A percentile compares a stretch with the other conserved stretches of the same genome.
phyloP scores from a whole-genome alignment of 2,888 invertebrate genomes.

The Andrena dorsata region DNA sequence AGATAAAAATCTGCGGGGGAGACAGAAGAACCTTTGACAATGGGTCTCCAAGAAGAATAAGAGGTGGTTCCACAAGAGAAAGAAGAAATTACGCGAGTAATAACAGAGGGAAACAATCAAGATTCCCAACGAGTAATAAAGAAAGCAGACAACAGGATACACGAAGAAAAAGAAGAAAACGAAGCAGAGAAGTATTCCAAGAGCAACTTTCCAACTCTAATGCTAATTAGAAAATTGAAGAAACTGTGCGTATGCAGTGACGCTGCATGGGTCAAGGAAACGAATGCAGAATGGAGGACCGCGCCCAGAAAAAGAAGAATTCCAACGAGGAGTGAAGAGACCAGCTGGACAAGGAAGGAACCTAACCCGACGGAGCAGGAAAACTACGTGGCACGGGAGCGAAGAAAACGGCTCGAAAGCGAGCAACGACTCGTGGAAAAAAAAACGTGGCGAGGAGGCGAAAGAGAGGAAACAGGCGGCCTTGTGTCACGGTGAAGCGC shows the following conservation, averaged over 20 bases:
- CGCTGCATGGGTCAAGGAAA: no score
- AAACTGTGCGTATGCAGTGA: no score
- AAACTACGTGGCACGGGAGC: background rate
- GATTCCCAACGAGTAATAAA: no score
- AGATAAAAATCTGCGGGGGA: background rate
- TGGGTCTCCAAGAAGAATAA: background rate
- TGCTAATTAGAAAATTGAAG: no score
- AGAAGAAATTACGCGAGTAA: background rate
- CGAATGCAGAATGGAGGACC: no score
- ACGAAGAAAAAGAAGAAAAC: no score
- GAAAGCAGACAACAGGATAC: no score
- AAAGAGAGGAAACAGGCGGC: slow-evolving; percentile 37
- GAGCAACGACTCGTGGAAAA: background rate
- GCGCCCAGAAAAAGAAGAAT: no score
- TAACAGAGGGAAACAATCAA: background rate
- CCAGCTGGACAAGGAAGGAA: no score
- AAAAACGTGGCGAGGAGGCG: slow-evolving; percentile 6
- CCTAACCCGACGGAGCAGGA: background rate
- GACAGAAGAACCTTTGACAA: slow-evolving; percentile 11
- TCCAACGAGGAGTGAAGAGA: no score
- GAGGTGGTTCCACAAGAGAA: background rate
- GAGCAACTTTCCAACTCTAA: no score
- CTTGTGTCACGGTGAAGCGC: slow-evolving; percentile 65
- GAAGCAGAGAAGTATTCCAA: no score
- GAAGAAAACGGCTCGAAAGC: slow-evolving; percentile 7